These are phyloP conservation scores for Stegana nigrithorax DNA, from an alignment of 2,888 invertebrate genomes.

Conservation along the genomic window DNA sequence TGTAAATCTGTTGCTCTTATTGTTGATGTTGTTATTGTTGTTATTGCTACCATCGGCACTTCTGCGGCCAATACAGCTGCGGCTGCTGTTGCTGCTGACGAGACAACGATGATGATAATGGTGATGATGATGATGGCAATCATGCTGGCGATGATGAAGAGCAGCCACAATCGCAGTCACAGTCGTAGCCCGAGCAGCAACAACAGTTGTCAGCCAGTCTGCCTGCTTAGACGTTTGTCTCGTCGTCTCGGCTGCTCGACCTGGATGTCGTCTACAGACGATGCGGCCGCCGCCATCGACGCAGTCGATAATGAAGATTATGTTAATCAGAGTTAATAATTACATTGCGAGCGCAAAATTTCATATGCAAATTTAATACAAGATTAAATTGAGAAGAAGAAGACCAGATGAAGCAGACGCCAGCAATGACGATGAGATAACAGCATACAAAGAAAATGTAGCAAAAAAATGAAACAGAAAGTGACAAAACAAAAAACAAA, in stretches of 20 bases:
- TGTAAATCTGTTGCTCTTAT: slow-evolving; percentile 10
- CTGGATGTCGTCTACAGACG: neutral
- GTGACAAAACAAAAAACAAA: neutral
- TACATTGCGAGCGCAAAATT: slow-evolving; percentile 2
- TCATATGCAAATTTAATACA: slow-evolving; percentile 13
- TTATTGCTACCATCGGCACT: no score
- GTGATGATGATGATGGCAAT: neutral
- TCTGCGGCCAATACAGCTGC: slow-evolving; percentile 11
- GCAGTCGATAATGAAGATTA: slow-evolving; percentile 11
- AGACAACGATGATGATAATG: neutral
- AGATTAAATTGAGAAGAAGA: neutral
- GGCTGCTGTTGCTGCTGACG: neutral
- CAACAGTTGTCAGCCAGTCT: neutral
- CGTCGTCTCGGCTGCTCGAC: no score
- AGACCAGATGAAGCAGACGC: neutral
- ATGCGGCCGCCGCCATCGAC: neutral
- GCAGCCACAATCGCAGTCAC: no score
- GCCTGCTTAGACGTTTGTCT: neutral
- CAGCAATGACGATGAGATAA: slow-evolving; percentile 6
- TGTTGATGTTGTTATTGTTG: slow-evolving; percentile 5
- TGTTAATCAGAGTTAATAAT: slow-evolving; percentile 7
- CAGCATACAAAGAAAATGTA: neutral
- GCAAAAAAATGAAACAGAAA: neutral
- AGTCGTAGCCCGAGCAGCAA: no score
- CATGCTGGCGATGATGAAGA: no score